These are phyloP conservation scores for Ceyx erithaca DNA, from an alignment of 2,797 vertebrate genomes.

Conservation along the genomic window DNA sequence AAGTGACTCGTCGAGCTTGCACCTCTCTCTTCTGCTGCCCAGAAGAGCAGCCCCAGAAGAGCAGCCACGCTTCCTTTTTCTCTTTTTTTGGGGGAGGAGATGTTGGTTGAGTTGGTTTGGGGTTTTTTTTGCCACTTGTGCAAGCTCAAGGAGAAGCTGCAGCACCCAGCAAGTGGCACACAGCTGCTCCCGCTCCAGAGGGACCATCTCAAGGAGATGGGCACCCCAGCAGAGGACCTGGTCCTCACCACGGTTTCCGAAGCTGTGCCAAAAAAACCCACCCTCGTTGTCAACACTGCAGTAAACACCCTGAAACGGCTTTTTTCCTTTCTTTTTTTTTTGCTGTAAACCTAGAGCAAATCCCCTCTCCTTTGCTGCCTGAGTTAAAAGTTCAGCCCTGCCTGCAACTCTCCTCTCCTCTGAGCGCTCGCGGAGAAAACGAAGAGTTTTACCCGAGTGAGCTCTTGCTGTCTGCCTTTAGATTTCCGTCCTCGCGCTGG, in stretches of 20 bases:
- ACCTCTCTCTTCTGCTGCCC: neutral
- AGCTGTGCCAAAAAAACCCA: constrained; percentile 8
- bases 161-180: neutral
- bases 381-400: constrained; percentile 73
- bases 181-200: neutral
- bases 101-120: neutral
- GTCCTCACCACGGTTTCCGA: neutral
- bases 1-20: neutral
- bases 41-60: neutral
- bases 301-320: constrained; percentile 66
- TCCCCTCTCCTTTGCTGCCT: constrained; percentile 42
- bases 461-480: constrained; percentile 74
- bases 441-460: constrained; percentile 79
- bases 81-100: neutral
- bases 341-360: constrained; percentile 28
- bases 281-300: constrained; percentile 13
- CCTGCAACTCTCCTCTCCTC: constrained; percentile 52
- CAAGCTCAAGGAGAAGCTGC: neutral
- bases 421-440: constrained; percentile 76
- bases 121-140: neutral
- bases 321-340: constrained; percentile 28
- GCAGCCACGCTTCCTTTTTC: neutral
- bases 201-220: neutral
- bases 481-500: constrained; percentile 76
- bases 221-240: neutral